phyloP scores from a whole-genome alignment of 2,888 invertebrate species.

The Ashinkailepas kermadecensis region DNA sequence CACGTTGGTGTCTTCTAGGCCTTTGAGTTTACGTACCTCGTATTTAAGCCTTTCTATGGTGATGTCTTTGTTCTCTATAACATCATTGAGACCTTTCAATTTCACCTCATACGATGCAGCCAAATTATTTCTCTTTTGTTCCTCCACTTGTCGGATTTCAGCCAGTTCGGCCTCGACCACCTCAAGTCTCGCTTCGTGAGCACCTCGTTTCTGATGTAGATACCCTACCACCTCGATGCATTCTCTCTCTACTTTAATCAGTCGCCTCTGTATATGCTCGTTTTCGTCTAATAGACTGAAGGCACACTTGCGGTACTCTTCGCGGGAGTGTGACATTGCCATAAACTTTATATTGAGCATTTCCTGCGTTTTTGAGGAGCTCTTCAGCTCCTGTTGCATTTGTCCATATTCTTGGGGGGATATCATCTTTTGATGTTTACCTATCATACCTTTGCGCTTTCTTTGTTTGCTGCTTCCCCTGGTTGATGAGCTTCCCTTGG shows the following conservation, averaged over 20 bases:
- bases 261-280: neutral
- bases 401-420: neutral
- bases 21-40: neutral
- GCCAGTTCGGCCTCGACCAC: neutral
- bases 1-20: neutral
- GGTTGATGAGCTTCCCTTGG: neutral
- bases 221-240: neutral
- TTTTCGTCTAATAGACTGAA: slow-evolving; percentile 1
- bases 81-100: neutral
- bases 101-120: neutral
- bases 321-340: neutral
- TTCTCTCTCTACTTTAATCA: neutral
- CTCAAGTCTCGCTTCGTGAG: neutral
- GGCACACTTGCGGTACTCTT: neutral
- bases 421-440: neutral
- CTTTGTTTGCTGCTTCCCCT: neutral
- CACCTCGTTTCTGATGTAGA: neutral
- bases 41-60: neutral
- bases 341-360: neutral
- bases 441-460: neutral
- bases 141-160: neutral
- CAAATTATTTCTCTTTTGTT: neutral
- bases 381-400: neutral
- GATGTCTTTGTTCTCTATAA: neutral
- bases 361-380: neutral